Evolutionary conservation across 2,888 invertebrate genomes (phyloP), one percentile per base, ranked within the genome.

Genomic region (Ptycholaimellus sp.): DNA sequence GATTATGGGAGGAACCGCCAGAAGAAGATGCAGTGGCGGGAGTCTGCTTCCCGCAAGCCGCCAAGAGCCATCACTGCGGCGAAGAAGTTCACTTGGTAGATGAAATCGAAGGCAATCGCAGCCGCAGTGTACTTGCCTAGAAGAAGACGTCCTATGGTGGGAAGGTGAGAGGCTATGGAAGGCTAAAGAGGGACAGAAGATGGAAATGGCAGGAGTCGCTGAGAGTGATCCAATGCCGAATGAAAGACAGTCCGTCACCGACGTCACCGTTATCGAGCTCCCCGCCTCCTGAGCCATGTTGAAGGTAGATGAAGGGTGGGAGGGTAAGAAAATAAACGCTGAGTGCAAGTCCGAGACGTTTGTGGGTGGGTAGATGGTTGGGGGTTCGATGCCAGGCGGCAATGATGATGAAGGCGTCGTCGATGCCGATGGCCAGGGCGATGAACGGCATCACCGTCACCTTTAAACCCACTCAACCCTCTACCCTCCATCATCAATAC

Each of bases 371-470:
- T 6, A 49, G 42, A 5, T 44, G 46, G 17, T 51, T 42, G 33
- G 49, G 51, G 2, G 54, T 54, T 39, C 54, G 54, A 33, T 54
- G 54, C 55, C 55, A 55, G 1, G 55, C 55, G 4, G 53, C 52
- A 27, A 53, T 33, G 47, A 53, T 53, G 19, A 53, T 49, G 41
- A 43, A 50, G 28, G 49, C 47, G 34, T 50, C 50, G 32, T 52
- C 53, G 3, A 56, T 52, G 9, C 54, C 55, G 27, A 56, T 55
- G 21, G 53, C 51, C 21, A 56, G 44, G 0, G 56, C 54, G 13
- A 56, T 43, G 39, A 56, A 56, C 5, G 56, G 56, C 53, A 56
- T 52, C 5, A 56, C 56, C 3, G 54, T 52, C 11, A 55, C 55
- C n/a, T n/a, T n/a, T n/a, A n/a, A n/a, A n/a, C n/a, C n/a, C n/a